Evolutionary conservation across 2,797 vertebrate species (phyloP).

Genomic region (Orestias chungarensis): DNA sequence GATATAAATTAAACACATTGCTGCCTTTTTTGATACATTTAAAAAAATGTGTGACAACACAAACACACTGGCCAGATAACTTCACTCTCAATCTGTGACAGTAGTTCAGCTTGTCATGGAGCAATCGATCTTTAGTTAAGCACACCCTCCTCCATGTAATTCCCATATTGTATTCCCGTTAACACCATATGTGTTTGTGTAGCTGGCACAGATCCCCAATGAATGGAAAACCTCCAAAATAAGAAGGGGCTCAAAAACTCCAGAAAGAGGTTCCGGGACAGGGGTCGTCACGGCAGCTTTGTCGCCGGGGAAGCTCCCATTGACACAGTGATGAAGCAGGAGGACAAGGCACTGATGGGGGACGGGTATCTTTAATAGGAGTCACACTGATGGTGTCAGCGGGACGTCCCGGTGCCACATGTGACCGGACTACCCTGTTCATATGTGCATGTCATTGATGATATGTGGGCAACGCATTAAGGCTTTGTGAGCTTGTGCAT

Average conservation of each 20-base stretch:
- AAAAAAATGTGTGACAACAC: neutral
- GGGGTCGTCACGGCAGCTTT: constrained; percentile 84
- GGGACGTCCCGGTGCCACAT: constrained; percentile 67
- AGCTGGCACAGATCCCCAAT: constrained; percentile 71
- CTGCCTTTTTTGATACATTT: neutral
- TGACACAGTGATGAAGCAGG: constrained; percentile 69
- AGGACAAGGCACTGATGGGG: constrained; percentile 64
- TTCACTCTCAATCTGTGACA: constrained; percentile 1
- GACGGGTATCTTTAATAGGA: constrained; percentile 77
- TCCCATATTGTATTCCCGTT: constrained; percentile 38
- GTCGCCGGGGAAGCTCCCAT: constrained; percentile 63
- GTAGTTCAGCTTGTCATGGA: constrained; percentile 20
- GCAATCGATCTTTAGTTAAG: constrained; percentile 40
- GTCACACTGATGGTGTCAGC: constrained; percentile 79
- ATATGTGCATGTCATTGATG: constrained; percentile 44
- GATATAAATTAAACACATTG: neutral
- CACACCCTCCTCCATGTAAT: constrained; percentile 7
- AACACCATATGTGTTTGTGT: constrained; percentile 41
- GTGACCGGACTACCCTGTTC: constrained; percentile 33
- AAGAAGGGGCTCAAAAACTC: constrained; percentile 51
- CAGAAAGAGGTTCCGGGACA: constrained; percentile 38
- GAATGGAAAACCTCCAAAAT: constrained; percentile 74
- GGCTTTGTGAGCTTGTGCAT: constrained; percentile 54
- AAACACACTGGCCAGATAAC: constrained; percentile 6
- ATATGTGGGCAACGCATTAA: constrained; percentile 44